Conservation (phyloP, 2,888 invertebrate species). For the Agrochola lota region DNA sequence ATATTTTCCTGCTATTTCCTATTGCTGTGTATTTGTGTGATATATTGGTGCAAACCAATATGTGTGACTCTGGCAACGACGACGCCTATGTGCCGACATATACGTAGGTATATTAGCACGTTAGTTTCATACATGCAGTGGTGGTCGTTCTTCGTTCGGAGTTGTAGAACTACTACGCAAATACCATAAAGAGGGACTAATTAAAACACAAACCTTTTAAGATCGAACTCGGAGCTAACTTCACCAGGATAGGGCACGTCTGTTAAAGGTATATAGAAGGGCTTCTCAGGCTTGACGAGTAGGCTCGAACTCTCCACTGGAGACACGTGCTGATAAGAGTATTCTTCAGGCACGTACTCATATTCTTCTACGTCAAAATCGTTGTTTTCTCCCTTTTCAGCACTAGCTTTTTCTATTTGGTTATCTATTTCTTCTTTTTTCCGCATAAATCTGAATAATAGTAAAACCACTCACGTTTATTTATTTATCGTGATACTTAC, state of each 20-base stretch:
- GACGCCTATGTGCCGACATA: no score
- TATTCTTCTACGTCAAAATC: slow-evolving; percentile 81
- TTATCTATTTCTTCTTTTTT: slow-evolving; percentile 81
- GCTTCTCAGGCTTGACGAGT: slow-evolving; percentile 72
- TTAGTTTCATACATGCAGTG: no score
- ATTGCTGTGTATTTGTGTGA: no score
- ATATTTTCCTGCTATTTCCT: no score
- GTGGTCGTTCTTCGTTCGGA: no score
- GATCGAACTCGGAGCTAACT: slow-evolving; percentile 80
- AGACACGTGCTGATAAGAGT: slow-evolving; percentile 72
- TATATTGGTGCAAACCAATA: no score
- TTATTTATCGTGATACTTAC: background rate
- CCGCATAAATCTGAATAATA: slow-evolving; percentile 75
- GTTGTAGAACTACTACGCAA: background rate
- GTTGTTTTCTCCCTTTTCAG: slow-evolving; percentile 71
- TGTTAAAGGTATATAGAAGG: slow-evolving; percentile 80
- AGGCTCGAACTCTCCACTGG: slow-evolving; percentile 61
- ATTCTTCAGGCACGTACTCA: slow-evolving; percentile 76
- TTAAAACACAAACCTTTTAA: slow-evolving; percentile 78
- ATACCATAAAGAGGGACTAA: background rate
- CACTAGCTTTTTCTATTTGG: slow-evolving; percentile 68
- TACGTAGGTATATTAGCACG: no score
- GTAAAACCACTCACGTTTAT: background rate
- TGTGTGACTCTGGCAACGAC: no score
- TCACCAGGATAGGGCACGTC: slow-evolving; percentile 85